phyloP scores from a whole-genome alignment of 2,797 vertebrate species.

The Microtus agrestis region DNA sequence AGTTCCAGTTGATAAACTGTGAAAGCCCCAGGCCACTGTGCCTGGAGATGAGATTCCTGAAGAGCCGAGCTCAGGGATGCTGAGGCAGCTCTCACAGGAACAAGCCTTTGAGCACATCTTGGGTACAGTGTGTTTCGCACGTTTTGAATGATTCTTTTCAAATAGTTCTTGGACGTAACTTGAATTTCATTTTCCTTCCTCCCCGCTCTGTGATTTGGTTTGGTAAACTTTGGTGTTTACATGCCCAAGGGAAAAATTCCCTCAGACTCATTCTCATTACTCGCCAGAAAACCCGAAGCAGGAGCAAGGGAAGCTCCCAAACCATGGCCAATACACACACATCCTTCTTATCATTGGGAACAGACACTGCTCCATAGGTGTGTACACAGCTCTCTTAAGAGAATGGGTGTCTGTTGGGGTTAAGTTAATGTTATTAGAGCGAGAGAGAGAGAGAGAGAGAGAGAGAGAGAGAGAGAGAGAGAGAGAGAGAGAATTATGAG shows the following conservation, averaged over 20 bases:
- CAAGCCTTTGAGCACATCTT: conserved; percentile 28
- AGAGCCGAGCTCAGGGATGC: conserved; percentile 29
- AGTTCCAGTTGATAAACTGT: conserved; percentile 56
- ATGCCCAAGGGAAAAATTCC: conserved; percentile 47
- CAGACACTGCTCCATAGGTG: not conserved
- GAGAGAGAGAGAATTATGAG: not conserved
- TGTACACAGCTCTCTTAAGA: conserved; percentile 51
- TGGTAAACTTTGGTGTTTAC: conserved; percentile 61
- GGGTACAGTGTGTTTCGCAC: conserved; percentile 50
- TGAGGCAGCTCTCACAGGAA: not conserved
- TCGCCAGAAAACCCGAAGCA: conserved; percentile 56
- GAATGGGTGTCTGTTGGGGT: conserved; percentile 39
- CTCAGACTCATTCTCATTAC: not conserved
- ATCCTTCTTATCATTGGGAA: conserved; percentile 66
- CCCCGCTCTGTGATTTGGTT: not conserved
- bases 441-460: not conserved
- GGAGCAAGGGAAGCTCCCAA: not conserved
- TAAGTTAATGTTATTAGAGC: conserved; percentile 78
- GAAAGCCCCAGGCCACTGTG: conserved; percentile 68
- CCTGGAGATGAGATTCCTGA: conserved; percentile 77
- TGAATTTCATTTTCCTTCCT: conserved; percentile 37
- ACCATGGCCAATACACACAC: conserved; percentile 53
- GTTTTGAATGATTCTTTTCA: conserved; percentile 35
- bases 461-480: not conserved
- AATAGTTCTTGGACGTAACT: conserved; percentile 56